Percentiles rank a stretch among this genome's conserved stretches.
Evolutionary conservation across 2,888 invertebrate genomes (phyloP).

Genomic region (Leuctra nigra): DNA sequence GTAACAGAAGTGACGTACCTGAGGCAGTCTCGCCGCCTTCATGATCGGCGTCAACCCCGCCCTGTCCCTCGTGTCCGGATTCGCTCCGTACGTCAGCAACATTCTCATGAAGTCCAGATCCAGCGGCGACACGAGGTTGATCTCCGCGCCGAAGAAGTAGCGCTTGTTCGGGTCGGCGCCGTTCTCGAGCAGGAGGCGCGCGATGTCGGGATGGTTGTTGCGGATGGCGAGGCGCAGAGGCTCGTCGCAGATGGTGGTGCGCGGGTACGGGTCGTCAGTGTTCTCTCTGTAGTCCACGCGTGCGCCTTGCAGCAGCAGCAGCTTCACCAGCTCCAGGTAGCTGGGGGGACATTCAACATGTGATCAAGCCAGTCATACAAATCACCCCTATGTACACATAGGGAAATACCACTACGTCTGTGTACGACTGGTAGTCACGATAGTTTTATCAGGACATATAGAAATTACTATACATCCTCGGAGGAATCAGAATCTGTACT

Average conservation of each 20-base stretch:
- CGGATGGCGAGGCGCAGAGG: slow-evolving; percentile 84
- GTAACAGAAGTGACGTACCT: too few relatives aligned
- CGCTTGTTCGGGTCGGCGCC: slow-evolving; percentile 87
- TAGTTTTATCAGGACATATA: too few relatives aligned
- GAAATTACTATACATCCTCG: too few relatives aligned
- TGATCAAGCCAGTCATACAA: too few relatives aligned
- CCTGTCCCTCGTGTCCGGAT: slow-evolving; percentile 79
- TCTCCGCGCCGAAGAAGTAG: slow-evolving; percentile 80
- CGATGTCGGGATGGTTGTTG: slow-evolving; percentile 41
- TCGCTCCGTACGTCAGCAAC: slow-evolving; percentile 76
- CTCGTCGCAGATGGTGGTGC: slow-evolving; percentile 73
- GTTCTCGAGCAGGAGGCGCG: slow-evolving; percentile 55
- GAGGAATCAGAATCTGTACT: too few relatives aligned
- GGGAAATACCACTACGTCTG: too few relatives aligned
- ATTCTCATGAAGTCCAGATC: slow-evolving; percentile 76
- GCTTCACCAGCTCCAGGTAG: slow-evolving; percentile 59
- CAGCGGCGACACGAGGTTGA: slow-evolving; percentile 71
- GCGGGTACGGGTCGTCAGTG: slow-evolving; percentile 48
- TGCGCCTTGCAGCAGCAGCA: slow-evolving; percentile 69
- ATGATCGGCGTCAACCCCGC: slow-evolving; percentile 85
- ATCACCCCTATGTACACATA: too few relatives aligned
- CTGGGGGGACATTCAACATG: too few relatives aligned
- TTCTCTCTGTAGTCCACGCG: slow-evolving; percentile 72
- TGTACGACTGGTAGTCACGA: too few relatives aligned
- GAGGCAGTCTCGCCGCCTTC: slow-evolving; percentile 77